Evolutionary conservation across 2,113 vertebrate species (phyloP).

Genomic region (Actinemys pallida): DNA sequence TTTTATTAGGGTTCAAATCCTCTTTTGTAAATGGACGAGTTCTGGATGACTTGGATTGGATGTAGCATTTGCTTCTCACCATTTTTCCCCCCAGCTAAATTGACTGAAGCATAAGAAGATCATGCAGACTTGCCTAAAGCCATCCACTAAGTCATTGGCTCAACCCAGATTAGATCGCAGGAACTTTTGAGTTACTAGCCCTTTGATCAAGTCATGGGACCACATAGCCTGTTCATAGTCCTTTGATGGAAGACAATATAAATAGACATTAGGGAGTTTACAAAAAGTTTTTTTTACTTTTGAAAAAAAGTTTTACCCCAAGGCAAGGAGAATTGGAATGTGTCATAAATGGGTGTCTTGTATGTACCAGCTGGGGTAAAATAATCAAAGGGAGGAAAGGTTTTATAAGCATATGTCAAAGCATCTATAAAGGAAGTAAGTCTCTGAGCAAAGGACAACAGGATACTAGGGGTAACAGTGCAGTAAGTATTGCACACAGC

Average conservation of each 20-base stretch:
- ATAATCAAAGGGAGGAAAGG: neutral
- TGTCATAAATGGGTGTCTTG: neutral
- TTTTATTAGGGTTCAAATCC: neutral
- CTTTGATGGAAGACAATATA: conserved; percentile 74
- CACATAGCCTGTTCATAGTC: conserved; percentile 66
- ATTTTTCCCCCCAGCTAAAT: conserved; percentile 38
- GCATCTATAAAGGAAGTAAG: neutral
- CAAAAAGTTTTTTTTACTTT: conserved; percentile 42
- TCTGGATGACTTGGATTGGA: conserved; percentile 28
- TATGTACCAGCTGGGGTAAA: neutral
- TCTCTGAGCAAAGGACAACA: neutral
- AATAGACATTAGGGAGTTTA: conserved; percentile 60
- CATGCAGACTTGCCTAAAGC: conserved; percentile 65
- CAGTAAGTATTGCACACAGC: conserved; percentile 6
- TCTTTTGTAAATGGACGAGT: conserved; percentile 47
- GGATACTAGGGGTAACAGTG: conserved; percentile 1
- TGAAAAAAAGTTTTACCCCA: conserved; percentile 50
- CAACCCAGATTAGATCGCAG: conserved; percentile 72
- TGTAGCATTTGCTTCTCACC: neutral
- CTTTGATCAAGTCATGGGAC: conserved; percentile 75
- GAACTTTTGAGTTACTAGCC: conserved; percentile 41
- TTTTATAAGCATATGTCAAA: neutral
- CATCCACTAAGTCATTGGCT: conserved; percentile 70
- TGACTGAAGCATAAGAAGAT: conserved; percentile 53
- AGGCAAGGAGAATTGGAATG: conserved; percentile 19